Evolutionary conservation across 2,888 invertebrate species (phyloP), one percentile per base, ranked within the genome.

Genomic region (Stenurella melanura): DNA sequence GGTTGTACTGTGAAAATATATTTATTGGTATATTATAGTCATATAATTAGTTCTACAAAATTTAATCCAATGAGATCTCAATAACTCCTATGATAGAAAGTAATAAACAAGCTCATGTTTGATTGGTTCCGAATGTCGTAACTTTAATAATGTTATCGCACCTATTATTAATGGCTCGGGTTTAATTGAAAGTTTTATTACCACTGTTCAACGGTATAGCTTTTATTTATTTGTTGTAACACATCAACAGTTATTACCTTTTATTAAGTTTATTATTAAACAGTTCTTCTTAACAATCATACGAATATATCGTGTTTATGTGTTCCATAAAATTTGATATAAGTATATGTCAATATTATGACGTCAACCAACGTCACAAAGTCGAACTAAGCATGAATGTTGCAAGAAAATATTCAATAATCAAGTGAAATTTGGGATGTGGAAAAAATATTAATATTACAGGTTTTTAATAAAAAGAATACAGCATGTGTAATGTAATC

Each of bases 41-140:
- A 64, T 64, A 21, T 30, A 26, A 64, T 64, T 64, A 64, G 63
- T 30, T 64, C 17, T 77, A 75, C 70, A 10, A 75, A 56, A 74
- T 80, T 78, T 72, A 78, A 78, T 80, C 80, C 77, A 75, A 70
- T 77, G 78, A 72, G 75, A 75, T 75, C 77, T 78, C 78, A 80
- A 80, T 66, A 80, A 61, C 71, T 72, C 54, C 69, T 57, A 80
- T 74, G 67, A 72, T 70, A 76, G 77, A 78, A 75, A 77, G 60
- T 58, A 74, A 80, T 80, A 80, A 80, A 77, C 76, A 78, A 71
- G 74, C 74, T 78, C 72, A 54, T 76, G 67, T 73, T 73, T 73
- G 78, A 80, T 80, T 80, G 77, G 78, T 30, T 34, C 63, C 4
- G 11, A 15, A 38, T n/a, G 63, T 64, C 63, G 63, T 64, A 64